These are phyloP conservation scores for Aplodontia rufa DNA, from an alignment of 2,113 vertebrate species.

Conservation along the genomic window DNA sequence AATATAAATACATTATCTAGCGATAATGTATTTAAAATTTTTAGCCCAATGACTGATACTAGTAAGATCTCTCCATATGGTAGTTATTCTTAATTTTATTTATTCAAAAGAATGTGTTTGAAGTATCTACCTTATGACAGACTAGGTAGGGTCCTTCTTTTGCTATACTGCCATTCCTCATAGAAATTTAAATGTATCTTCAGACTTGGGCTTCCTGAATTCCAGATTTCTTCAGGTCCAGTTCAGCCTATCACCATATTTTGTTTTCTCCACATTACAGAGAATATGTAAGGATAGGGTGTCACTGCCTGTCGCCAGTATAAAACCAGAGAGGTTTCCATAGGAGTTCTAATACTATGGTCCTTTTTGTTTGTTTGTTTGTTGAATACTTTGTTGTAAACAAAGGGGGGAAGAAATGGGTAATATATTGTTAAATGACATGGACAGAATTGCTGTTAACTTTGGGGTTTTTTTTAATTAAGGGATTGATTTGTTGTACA, in stretches of 20 bases:
- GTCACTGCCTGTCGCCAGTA: not conserved
- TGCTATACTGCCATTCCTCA: not conserved
- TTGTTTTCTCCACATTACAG: not conserved
- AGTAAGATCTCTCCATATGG: not conserved
- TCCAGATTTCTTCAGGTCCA: not conserved
- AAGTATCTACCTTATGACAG: not conserved
- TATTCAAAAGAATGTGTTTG: not conserved
- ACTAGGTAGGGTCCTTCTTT: not conserved
- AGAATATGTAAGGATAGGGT: not conserved
- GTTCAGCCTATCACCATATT: not conserved
- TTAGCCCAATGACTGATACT: not conserved
- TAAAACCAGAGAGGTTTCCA: conserved; percentile 6
- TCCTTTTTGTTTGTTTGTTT: conserved; percentile 34
- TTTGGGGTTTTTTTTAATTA: too few relatives aligned
- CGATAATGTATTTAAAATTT: not conserved
- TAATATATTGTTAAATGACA: conserved; percentile 19
- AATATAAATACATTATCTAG: not conserved
- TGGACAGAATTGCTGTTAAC: conserved; percentile 13
- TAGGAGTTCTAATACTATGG: not conserved
- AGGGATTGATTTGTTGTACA: too few relatives aligned
- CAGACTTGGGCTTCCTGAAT: not conserved
- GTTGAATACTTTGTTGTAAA: conserved; percentile 32
- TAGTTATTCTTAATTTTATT: not conserved
- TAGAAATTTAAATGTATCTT: not conserved
- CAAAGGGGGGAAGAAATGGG: not conserved